Evolutionary conservation across 1,140 invertebrate species (phyloP).

Genomic region (Drosophila melanica): DNA sequence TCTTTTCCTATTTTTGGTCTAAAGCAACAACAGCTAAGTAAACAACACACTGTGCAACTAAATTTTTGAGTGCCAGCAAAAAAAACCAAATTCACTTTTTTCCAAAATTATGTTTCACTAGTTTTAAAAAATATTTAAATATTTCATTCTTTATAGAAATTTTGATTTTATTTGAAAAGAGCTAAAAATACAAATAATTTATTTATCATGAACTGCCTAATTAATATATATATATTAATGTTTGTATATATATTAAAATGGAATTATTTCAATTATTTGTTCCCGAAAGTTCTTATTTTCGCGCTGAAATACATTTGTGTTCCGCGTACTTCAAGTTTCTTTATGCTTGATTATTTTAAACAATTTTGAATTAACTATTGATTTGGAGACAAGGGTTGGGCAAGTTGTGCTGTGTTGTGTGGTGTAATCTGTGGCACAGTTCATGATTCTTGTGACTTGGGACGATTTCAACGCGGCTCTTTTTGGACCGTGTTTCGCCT

Average conservation of each 20-base stretch:
- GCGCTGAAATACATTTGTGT: no score
- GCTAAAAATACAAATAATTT: background rate
- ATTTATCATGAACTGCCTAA: background rate
- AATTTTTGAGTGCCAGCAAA: background rate
- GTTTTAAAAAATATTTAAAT: no score
- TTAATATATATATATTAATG: background rate
- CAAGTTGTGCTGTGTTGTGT: slow-evolving; percentile 18
- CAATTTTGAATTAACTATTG: background rate
- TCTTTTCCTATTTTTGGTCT: slow-evolving; percentile 31
- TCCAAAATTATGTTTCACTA: no score
- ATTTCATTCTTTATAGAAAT: no score
- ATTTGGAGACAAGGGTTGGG: background rate
- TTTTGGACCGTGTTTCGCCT: background rate
- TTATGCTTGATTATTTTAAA: background rate
- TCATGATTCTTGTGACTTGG: slow-evolving; percentile 29
- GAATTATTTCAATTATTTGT: no score
- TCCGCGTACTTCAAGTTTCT: background rate
- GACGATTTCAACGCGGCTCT: slow-evolving; percentile 29
- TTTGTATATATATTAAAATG: background rate
- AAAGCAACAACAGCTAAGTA: slow-evolving; percentile 46
- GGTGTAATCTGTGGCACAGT: slow-evolving; percentile 43
- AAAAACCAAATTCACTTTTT: no score
- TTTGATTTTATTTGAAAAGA: no score
- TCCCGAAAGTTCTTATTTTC: no score
- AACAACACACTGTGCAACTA: slow-evolving; percentile 38